Evolutionary conservation across 1,140 invertebrate species (phyloP), one percentile per base, ranked within the genome.

Genomic region (Drosophila bocki): DNA sequence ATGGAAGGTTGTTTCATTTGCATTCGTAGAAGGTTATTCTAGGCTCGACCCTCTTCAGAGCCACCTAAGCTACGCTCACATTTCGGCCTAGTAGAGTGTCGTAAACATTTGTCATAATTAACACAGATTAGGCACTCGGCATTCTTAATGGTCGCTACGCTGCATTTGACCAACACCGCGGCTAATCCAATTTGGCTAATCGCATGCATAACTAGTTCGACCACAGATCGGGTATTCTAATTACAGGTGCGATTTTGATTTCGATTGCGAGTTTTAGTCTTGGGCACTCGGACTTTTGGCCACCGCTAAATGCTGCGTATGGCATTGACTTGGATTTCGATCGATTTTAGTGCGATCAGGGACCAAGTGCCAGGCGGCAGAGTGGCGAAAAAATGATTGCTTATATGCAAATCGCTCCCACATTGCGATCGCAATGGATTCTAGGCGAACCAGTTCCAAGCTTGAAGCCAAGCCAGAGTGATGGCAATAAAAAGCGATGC

Each of bases 31-130:
- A 37, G 47, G 57, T 29, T 26, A 68, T 50, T 59, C 7, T 19
- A 59, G 8, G 37, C 29, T 35, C 44, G 37, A 41, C 50, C 50
- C 26, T 68, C 64, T 69, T 26, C 2, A 19, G 17, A 48, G 33
- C 7, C 35, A 32, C 12, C n/a, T n/a, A 9, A 7, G 12, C 69
- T 47, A 7, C 50, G 17, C 51, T 39, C 35, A 22, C 35, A 37
- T 26, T 39, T 54, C 53, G 15, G 8, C 22, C 19, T 47, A 12
- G 9, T 32, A 47, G 37, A 57, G 71, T 64, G 37, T 57, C 72
- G 42, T 57, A 75, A 57, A 65, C 50, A 75, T 75, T 75, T 74
- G 69, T 75, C 71, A 75, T 75, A 75, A 75, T 75, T 75, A 75
- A 75, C 71, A 75, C 70, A 75, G 70, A 63, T 75, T 57, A 75